Base-by-base conservation (phyloP, 2,888 invertebrate genomes). In the Tyria jacobaeae region DNA sequence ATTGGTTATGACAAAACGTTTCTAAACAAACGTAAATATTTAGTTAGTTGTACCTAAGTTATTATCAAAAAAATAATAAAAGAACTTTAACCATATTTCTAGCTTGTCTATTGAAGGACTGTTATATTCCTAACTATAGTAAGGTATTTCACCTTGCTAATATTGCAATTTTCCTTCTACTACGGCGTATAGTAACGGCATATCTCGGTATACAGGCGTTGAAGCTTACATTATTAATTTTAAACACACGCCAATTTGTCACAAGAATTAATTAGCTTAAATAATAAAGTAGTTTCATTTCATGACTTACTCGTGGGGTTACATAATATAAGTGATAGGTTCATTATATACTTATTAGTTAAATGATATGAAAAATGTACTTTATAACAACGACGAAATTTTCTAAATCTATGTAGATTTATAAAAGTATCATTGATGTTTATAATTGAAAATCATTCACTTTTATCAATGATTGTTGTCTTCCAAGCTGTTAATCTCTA, bases 221-320 rank as follows among this genome's bases (percentile, higher is more conserved):
- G 44, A 55, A 21, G 44, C 14, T 17, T 55, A 21, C 24, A 59
- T 59, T 53, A 53, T 53, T 59, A 59, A 59, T 59, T 59, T 53
- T 59, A 59, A 59, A 44, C 58, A 44, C 47, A 53, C 54, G 37
- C 44, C 54, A 54, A 54, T 54, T 60, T 60, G 60, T 54, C 53
- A 48, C 44, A 39, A 37, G 25, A 54, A 60, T 54, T 54, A 47
- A 48, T 54, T 49, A 31, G 37, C 10, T 27, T 60, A 60, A 53
- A 60, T 60, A 60, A 60, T 54, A 39, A 48, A 54, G 21, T 60
- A 60, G 54, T 60, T 48, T 2, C 52, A 12, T 60, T 48, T 2
- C 52, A 12, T 34, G 44, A 44, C 51, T 39, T 48, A n/a, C 35
- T 41, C 34, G 24, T 34, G 21, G 31, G 4, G 41, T 24, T n/a